phyloP scores from a whole-genome alignment of 2,888 invertebrate species.

The Limenitis camilla region DNA sequence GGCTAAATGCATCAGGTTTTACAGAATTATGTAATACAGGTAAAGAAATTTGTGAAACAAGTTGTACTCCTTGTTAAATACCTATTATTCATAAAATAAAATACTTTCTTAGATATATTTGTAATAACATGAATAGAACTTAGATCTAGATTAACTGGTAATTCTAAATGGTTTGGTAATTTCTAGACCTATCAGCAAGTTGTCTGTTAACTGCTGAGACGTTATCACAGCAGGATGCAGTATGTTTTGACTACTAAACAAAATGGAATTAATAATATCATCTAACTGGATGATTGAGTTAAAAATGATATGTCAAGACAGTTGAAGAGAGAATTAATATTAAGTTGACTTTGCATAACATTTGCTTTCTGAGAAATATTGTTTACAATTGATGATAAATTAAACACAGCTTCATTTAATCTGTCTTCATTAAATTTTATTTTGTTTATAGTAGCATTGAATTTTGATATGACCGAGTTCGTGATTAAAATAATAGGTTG shows the following conservation, averaged over 20 bases:
- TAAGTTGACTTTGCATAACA: background rate
- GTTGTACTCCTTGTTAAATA: slow-evolving; percentile 1
- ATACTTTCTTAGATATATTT: slow-evolving; percentile 14
- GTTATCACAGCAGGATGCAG: slow-evolving; percentile 27
- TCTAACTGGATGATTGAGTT: slow-evolving; percentile 15
- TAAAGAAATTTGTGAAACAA: slow-evolving; percentile 19
- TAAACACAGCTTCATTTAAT: too few relatives aligned
- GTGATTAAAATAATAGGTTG: too few relatives aligned
- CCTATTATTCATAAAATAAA: slow-evolving; percentile 18
- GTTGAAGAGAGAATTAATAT: slow-evolving; percentile 13
- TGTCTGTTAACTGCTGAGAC: slow-evolving; percentile 22
- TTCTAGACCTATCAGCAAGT: slow-evolving; percentile 21
- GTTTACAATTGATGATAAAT: too few relatives aligned
- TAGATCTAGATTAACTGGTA: slow-evolving; percentile 19
- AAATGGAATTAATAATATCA: slow-evolving; percentile 18
- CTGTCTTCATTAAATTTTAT: slow-evolving; percentile 12
- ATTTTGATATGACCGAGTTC: slow-evolving; percentile 12
- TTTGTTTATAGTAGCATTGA: slow-evolving; percentile 18
- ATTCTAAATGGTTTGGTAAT: slow-evolving; percentile 12
- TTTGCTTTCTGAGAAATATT: slow-evolving; percentile 1
- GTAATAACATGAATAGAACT: slow-evolving; percentile 10
- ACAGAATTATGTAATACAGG: slow-evolving; percentile 15
- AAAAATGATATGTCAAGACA: slow-evolving; percentile 15
- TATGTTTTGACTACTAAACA: slow-evolving; percentile 23
- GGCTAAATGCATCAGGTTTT: slow-evolving; percentile 17